Evolutionary conservation across 2,797 vertebrate species (phyloP).

Genomic region (Etheostoma perlongum): DNA sequence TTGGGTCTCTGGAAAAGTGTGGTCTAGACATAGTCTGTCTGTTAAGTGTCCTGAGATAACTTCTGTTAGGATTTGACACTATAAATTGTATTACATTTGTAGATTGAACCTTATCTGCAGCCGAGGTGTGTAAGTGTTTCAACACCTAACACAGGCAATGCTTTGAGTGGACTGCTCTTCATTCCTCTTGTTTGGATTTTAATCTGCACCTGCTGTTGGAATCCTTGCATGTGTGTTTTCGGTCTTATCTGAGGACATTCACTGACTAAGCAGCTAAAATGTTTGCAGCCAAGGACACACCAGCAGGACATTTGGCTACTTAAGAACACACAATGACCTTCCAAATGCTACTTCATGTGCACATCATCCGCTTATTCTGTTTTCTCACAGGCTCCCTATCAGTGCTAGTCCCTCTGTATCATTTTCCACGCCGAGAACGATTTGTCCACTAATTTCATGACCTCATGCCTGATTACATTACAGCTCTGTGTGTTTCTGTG

Average conservation of each 20-base stretch:
- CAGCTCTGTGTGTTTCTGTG: constrained; percentile 30
- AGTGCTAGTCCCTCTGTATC: constrained; percentile 28
- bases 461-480: constrained; percentile 55
- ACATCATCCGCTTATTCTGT: neutral
- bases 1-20: no score
- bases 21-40: no score
- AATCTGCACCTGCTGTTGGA: constrained; percentile 7
- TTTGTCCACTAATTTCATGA: constrained; percentile 46
- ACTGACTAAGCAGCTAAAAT: neutral
- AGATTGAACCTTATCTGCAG: no score
- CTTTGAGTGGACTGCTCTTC: neutral
- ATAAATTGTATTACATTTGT: no score
- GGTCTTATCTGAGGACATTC: neutral
- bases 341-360: constrained; percentile 13
- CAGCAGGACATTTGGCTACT: constrained; percentile 5
- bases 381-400: constrained; percentile 36
- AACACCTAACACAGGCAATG: no score
- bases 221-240: neutral
- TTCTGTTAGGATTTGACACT: no score
- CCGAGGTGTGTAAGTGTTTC: no score
- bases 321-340: constrained; percentile 23
- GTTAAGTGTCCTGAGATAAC: no score
- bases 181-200: neutral
- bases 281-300: constrained; percentile 13
- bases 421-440: constrained; percentile 34